A percentile compares a stretch with the other conserved stretches of the same genome.
Conservation (phyloP, 1,140 invertebrate species). For the Andrena cerasifolii region DNA sequence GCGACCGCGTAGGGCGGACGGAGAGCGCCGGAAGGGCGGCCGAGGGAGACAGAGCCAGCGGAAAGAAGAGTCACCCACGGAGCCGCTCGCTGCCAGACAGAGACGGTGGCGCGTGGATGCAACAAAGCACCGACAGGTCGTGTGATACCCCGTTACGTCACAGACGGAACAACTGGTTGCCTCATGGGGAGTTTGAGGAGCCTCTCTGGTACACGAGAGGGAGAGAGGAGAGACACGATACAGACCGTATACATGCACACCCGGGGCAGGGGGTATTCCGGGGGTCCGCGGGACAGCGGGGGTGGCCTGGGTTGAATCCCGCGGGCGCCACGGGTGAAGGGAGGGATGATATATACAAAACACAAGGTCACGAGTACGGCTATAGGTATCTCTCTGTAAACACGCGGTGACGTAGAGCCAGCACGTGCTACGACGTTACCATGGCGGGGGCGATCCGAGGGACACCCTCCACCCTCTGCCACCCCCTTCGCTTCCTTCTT, state of each 20-base stretch:
- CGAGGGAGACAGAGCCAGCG: constrained; percentile 2
- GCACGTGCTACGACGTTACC: constrained; percentile 73
- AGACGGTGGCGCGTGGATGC: constrained; percentile 18
- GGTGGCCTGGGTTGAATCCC: constrained; percentile 58
- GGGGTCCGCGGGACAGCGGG: constrained; percentile 65
- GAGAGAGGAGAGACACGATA: constrained; percentile 61
- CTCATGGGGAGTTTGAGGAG: constrained; percentile 57
- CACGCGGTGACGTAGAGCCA: constrained; percentile 76
- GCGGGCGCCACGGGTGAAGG: constrained; percentile 52
- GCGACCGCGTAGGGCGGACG: constrained; percentile 12
- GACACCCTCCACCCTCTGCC: constrained; percentile 50
- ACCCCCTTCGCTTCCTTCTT: constrained; percentile 28
- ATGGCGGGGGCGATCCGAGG: constrained; percentile 47
- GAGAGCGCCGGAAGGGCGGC: constrained; percentile 34
- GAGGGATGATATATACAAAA: constrained; percentile 78
- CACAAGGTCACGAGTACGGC: constrained; percentile 79
- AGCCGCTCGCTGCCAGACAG: constrained; percentile 19
- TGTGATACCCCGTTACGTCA: constrained; percentile 78
- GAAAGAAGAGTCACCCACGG: too few species aligned
- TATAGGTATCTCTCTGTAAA: constrained; percentile 78
- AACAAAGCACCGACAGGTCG: constrained; percentile 73
- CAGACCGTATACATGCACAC: too few species aligned
- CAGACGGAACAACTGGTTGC: constrained; percentile 78
- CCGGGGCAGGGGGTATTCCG: constrained; percentile 65
- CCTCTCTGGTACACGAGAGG: constrained; percentile 47